Evolutionary conservation across 2,113 vertebrate genomes (phyloP), one percentile per base, ranked within the genome.

Genomic region (Pungitius pungitius): DNA sequence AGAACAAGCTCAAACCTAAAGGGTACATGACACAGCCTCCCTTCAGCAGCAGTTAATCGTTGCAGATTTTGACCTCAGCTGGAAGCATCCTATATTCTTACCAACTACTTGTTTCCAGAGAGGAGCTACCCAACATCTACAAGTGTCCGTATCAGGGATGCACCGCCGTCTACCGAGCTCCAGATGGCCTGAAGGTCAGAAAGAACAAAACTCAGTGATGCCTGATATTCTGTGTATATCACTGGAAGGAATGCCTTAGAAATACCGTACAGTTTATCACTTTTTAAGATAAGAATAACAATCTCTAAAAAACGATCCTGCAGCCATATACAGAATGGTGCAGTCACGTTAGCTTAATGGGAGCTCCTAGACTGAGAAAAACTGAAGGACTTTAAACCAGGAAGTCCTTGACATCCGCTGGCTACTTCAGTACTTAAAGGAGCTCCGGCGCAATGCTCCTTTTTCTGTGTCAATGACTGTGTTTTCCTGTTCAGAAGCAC

Each of bases 71-170:
- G 14, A 42, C 42, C 26, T 57, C 12, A 55, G 52, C 27, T 22
- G n/a, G 10, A 51, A 22, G 49, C n/a, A 24, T 51, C 9, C 22
- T n/a, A n/a, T n/a, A n/a, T 3, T 52, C 8, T 39, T 26, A 51
- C 8, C 52, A 43, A 54, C 10, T 47, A 1, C 26, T 55, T 65
- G 1, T 81, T 80, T 71, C n/a, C 68, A 99, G 98, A 87, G 98
- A 99, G 92, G 97, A 98, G 90, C 94, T 98, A 57, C 97, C 98
- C 22, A 96, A 96, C 87, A 98, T 99, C 89, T 98, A 96, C 89
- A 99, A 98, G 93, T 99, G 98, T 94, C 97, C 95, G 15, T 95
- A 99, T 86, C 96, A 97, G 90, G 97, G 98, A 74, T 99, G 98
- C 58, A 97, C 96, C 0, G 98, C 97, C 0, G 97, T 99, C 43